Evolutionary conservation across 2,888 invertebrate species (phyloP), one percentile per base, ranked within the genome.

Genomic region (Apamea epomidion): DNA sequence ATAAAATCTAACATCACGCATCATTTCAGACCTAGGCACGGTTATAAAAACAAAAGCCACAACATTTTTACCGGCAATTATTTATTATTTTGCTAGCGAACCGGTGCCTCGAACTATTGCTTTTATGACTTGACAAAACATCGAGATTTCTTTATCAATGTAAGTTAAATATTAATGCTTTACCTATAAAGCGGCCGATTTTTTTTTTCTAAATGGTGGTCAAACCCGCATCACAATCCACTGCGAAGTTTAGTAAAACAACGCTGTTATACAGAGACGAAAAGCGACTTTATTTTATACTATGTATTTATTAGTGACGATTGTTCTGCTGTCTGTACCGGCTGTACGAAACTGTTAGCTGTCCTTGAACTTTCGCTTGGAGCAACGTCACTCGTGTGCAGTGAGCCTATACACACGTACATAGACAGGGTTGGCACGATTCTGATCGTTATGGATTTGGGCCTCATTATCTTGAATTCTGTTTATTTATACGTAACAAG

Each of bases 321-420:
- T 89, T 89, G 74, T 86, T 89, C 12, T 87, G 81, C 78, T 65
- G 81, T 68, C 88, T 0, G 67, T 89, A 90, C 84, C 12, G 12
- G 29, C n/a, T 42, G 51, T 74, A 80, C 75, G 45, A 88, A 91
- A 87, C 83, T 79, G 86, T 78, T 68, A 45, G 65, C 14, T 80
- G 90, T 76, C 90, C 89, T 89, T 89, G 89, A 89, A 84, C 89
- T 89, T 89, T 89, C 54, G 64, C 72, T 70, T 80, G 78, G 45
- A 68, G 80, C 75, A 54, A 81, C 78, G 76, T 73, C 73, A 54
- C 73, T 79, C 58, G 81, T 82, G 78, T 78, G 87, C 58, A 76
- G 48, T 74, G 69, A 25, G 69, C 67, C 65, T 78, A 73, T n/a
- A 67, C 80, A 87, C 73, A 81, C 74, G 75, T 62, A 25, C 42